Percentiles rank a stretch among this genome's conserved stretches.
Conservation (phyloP, 30 jellyfish, hydroid and myxozoan species). For the Nemopilema nomurai region DNA sequence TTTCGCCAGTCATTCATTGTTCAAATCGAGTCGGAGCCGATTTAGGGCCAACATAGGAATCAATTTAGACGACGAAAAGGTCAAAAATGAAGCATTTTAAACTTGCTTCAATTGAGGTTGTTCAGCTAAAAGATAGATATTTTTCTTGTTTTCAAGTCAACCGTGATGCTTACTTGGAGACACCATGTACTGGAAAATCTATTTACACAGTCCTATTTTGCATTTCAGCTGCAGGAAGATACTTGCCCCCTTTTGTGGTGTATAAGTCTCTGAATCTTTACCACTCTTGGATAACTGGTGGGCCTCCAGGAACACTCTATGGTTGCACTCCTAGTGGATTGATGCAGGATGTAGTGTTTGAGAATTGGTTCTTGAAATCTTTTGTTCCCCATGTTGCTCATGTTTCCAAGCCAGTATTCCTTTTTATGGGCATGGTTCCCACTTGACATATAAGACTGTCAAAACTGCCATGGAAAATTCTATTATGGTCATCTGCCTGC, state of each 20-base stretch:
- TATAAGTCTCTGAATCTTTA: constrained; percentile 27
- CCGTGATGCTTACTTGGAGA: constrained; percentile 33
- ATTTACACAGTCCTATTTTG: constrained; percentile 71
- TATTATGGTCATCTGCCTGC: constrained; percentile 49
- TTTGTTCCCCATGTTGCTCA: too few relatives aligned
- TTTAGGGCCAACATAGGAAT: too few relatives aligned
- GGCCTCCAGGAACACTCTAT: constrained; percentile 27
- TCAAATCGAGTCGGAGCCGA: too few relatives aligned
- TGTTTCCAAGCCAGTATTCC: background rate
- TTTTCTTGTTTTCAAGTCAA: too few relatives aligned
- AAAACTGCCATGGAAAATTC: constrained; percentile 23
- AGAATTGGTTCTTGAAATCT: constrained; percentile 36
- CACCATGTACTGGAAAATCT: constrained; percentile 32
- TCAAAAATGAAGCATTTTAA: too few relatives aligned
- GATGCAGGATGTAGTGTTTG: constrained; percentile 53
- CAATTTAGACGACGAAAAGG: too few relatives aligned
- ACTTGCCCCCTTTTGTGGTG: constrained; percentile 54
- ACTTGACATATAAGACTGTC: constrained; percentile 33
- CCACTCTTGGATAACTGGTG: constrained; percentile 37
- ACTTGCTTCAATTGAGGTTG: too few relatives aligned
- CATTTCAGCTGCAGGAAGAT: constrained; percentile 62
- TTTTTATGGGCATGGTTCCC: constrained; percentile 58
- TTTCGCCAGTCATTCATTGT: too few relatives aligned
- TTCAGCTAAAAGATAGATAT: too few relatives aligned
- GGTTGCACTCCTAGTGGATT: constrained; percentile 19